Evolutionary conservation across 2,888 invertebrate species (phyloP), one percentile per base, ranked within the genome.

Genomic region (Drosophila leonis): DNA sequence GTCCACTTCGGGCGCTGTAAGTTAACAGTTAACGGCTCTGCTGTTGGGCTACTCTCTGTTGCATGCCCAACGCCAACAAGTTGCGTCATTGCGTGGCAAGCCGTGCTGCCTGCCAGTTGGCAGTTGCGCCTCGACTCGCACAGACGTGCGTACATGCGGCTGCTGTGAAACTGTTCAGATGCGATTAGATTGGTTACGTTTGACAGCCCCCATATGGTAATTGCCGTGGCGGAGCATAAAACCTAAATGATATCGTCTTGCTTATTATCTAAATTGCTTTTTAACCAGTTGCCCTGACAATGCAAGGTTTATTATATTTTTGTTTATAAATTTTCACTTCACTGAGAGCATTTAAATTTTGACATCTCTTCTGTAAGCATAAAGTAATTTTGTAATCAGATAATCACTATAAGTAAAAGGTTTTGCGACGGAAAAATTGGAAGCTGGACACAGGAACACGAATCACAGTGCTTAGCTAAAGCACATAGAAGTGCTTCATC

Each of bases 11-110:
- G 13, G 4, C 15, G 10, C 67, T 66, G 66, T 48, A 31, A 66
- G 66, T 46, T 54, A 54, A 66, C 56, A 67, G 55, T 15, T 33
- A 33, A 39, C 39, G 31, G 24, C 33, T 33, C 55, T 48, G 39
- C 39, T 66, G 46, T 65, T 46, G 10, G 46, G 10, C 15, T 3
- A 2, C 5, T 9, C 7, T 39, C 66, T 54, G 65, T 66, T 66
- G 55, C 67, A 66, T 29, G 24, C 8, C n/a, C 42, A 44, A n/a
- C 37, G 39, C n/a, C 51, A 51, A 65, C 37, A 65, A 31, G 44
- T 39, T 66, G 37, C 44, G 42, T 31, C 39, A 48, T 10, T 29
- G 12, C 15, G 46, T 39, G 9, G 48, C 41, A 29, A 49, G 18
- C 15, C 1, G 8, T 33, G n/a, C n/a, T 9, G 24, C 24, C 29